Percentiles rank a stretch among this genome's conserved stretches.
Evolutionary conservation across 2,113 vertebrate species (phyloP).

Genomic region (Tetrax tetrax): DNA sequence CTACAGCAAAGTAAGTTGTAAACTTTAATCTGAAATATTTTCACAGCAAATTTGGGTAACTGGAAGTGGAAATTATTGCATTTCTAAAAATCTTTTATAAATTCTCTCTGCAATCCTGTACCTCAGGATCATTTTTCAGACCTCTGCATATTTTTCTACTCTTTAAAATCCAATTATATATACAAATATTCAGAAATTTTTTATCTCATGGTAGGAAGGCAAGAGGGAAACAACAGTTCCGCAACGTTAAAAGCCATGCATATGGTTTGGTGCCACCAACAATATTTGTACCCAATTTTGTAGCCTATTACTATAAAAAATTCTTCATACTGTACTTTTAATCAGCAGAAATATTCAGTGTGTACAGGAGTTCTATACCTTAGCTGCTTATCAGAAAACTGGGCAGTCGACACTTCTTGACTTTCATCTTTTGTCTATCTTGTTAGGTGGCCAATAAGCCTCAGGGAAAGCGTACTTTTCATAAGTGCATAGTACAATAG

Average conservation of each 20-base stretch:
- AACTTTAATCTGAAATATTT: neutral
- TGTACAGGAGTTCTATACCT: neutral
- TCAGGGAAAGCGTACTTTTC: neutral
- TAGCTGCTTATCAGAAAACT: neutral
- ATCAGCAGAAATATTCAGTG: neutral
- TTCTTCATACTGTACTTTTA: neutral
- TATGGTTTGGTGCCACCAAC: neutral
- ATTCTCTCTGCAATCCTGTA: neutral
- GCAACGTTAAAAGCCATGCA: neutral
- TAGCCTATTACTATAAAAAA: neutral
- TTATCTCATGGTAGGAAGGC: neutral
- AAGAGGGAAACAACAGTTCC: neutral
- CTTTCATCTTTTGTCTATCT: neutral
- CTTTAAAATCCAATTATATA: neutral
- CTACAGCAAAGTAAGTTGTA: neutral
- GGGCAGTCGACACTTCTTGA: neutral
- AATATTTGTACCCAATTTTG: neutral
- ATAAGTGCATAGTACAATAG: neutral
- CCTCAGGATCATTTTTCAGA: neutral
- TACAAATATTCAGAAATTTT: neutral
- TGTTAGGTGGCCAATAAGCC: neutral
- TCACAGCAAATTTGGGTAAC: neutral
- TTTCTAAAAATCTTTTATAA: neutral
- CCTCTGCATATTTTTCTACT: neutral
- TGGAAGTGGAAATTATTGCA: neutral